Percentiles rank a stretch among this genome's conserved stretches.
These are phyloP conservation scores for Syngnathus rostellatus DNA, from an alignment of 2,797 vertebrate genomes.

Conservation along the genomic window DNA sequence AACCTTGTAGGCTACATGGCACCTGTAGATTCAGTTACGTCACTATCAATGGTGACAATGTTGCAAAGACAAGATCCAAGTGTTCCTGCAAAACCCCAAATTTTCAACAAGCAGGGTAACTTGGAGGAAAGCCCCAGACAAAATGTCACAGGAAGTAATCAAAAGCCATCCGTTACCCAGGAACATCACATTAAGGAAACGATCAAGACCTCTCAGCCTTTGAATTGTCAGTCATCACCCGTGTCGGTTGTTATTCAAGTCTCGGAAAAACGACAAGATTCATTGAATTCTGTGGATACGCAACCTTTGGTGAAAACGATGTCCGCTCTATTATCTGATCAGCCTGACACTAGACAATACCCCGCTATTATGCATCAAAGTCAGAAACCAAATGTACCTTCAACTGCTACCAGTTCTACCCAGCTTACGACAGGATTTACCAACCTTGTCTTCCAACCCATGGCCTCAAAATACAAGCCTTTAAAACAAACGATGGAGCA, in stretches of 20 bases:
- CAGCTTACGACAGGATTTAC: conserved; percentile 17
- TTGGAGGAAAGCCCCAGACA: conserved; percentile 38
- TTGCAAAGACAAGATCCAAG: conserved; percentile 32
- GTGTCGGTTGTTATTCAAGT: conserved; percentile 14
- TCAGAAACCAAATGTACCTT: conserved; percentile 12
- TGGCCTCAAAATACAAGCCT: conserved; percentile 9
- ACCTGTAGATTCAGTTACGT: not conserved
- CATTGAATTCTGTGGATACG: conserved; percentile 1
- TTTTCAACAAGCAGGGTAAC: conserved; percentile 60
- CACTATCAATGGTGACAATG: conserved; percentile 19
- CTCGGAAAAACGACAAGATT: conserved; percentile 5
- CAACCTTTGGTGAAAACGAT: conserved; percentile 14
- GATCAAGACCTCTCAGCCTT: conserved; percentile 12
- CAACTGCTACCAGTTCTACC: conserved; percentile 16
- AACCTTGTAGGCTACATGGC: conserved; percentile 12
- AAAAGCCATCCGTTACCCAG: not conserved
- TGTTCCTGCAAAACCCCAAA: conserved; percentile 35
- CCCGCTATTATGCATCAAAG: conserved; percentile 20
- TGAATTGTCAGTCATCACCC: conserved; percentile 7
- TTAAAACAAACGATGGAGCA: conserved; percentile 18
- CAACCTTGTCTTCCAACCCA: conserved; percentile 14
- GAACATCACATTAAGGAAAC: not conserved
- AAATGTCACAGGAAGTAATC: not conserved
- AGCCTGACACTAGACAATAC: conserved; percentile 16
- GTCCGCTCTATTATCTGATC: conserved; percentile 21